A percentile compares a stretch with the other conserved stretches of the same genome.
These are phyloP conservation scores for zebrafish (Danio rerio) DNA, from an alignment of 2,113 vertebrate genomes.

Conservation along the genomic window GRCz12tu NC_133188.1:36117001-36117500, in stretches of 20 bases:
- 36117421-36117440: too few species aligned
- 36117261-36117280: too few species aligned
- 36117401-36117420: too few species aligned
- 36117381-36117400: too few species aligned
- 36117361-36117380: too few species aligned
- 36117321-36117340: too few species aligned
- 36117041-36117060: neutral
- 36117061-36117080: neutral
- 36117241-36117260: neutral
- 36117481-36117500: too few species aligned
- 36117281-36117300: too few species aligned
- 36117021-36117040: slow-evolving; percentile 17
- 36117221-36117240: neutral
- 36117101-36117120: neutral
- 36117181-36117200: neutral
- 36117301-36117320: too few species aligned
- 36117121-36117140: neutral
- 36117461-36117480: too few species aligned
- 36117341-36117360: too few species aligned
- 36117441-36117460: too few species aligned
- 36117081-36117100: neutral
- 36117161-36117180: neutral
- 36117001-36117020: slow-evolving; percentile 6
- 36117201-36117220: neutral
- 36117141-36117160: neutral